Evolutionary conservation across 2,888 invertebrate genomes (phyloP).

Genomic region (Xanthorhoe spadicearia): DNA sequence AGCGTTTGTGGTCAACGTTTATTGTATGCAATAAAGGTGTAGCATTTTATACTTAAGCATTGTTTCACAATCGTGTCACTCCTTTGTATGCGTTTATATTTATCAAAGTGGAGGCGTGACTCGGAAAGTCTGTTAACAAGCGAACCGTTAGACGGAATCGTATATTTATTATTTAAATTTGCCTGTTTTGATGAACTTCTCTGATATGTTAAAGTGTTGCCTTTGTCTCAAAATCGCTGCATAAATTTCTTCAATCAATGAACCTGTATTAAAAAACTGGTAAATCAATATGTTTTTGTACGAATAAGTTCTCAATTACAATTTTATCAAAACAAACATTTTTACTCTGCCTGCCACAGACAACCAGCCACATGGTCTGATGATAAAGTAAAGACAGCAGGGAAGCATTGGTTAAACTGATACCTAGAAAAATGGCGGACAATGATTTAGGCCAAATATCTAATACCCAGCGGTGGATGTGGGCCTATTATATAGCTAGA

Average conservation of each 20-base stretch:
- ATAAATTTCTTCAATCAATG: neutral
- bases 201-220: neutral
- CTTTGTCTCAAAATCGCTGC: neutral
- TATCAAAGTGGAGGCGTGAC: constrained; percentile 58
- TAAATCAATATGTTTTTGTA: no score
- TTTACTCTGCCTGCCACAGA: no score
- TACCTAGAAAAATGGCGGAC: no score
- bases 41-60: constrained; percentile 35
- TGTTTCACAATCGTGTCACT: constrained; percentile 52
- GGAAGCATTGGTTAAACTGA: no score
- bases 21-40: constrained; percentile 28
- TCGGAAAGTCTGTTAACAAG: constrained; percentile 52
- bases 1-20: constrained; percentile 25
- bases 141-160: constrained; percentile 48
- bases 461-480: no score
- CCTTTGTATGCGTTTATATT: constrained; percentile 55
- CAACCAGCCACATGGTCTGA: no score
- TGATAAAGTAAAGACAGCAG: no score
- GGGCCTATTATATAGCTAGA: no score
- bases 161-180: constrained; percentile 24
- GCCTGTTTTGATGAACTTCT: constrained; percentile 13
- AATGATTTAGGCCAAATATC: no score
- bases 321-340: no score
- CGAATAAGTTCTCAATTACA: no score
- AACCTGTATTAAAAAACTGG: no score